Percentiles rank a stretch among this genome's conserved stretches.
Evolutionary conservation across 2,113 vertebrate genomes (phyloP).

Genomic region (Pampusana beccarii): DNA sequence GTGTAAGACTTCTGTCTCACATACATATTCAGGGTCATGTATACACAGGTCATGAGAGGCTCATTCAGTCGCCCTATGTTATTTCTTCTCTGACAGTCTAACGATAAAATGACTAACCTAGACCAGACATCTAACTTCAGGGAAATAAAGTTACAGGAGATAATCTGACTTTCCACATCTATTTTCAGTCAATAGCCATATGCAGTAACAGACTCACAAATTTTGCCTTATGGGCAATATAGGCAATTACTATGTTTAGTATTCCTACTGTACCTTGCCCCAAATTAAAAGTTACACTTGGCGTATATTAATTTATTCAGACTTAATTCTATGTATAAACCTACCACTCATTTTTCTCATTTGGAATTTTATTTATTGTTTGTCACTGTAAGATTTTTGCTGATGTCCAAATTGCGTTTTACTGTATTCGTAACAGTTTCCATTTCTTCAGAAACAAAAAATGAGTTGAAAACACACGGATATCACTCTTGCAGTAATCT

Average conservation of each 20-base stretch:
- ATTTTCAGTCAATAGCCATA: neutral
- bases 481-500: neutral
- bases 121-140: neutral
- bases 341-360: neutral
- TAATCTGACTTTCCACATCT: neutral
- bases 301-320: neutral
- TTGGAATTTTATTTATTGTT: neutral
- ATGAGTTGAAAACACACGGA: neutral
- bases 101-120: neutral
- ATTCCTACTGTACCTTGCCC: neutral
- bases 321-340: neutral
- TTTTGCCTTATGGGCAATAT: neutral
- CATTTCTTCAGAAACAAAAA: neutral
- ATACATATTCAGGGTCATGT: neutral
- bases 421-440: neutral
- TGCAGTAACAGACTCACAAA: neutral
- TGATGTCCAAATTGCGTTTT: neutral
- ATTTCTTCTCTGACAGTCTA: neutral
- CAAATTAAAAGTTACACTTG: neutral
- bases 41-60: neutral
- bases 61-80: neutral
- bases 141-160: neutral
- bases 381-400: neutral
- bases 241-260: neutral
- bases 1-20: neutral